These are phyloP conservation scores for Anarrhichthys ocellatus DNA, from an alignment of 2,113 vertebrate genomes.

Conservation along the genomic window DNA sequence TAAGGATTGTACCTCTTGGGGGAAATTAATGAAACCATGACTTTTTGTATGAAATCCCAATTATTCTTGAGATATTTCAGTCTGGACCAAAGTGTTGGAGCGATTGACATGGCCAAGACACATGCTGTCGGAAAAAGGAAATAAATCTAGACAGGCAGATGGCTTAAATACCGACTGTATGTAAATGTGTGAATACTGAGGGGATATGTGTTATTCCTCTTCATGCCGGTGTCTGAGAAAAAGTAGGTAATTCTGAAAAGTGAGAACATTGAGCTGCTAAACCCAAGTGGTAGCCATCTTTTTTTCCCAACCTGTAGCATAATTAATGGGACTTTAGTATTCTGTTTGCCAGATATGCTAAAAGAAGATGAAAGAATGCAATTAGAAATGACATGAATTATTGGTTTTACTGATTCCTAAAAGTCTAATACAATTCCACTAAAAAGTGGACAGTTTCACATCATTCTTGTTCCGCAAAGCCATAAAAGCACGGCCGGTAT, in stretches of 20 bases:
- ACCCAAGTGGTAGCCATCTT: background rate
- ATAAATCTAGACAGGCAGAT: background rate
- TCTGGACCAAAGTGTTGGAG: background rate
- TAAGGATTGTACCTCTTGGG: background rate
- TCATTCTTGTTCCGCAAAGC: background rate
- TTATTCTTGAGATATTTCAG: background rate
- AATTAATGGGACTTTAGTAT: slow-evolving; percentile 4
- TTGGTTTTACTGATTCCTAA: background rate
- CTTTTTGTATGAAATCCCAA: background rate
- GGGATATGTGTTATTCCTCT: background rate
- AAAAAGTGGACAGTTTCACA: background rate
- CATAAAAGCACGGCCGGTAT: background rate
- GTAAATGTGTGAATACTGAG: background rate
- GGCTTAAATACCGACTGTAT: background rate
- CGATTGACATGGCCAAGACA: no score
- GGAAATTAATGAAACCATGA: background rate
- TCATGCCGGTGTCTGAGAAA: background rate
- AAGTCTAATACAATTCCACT: background rate
- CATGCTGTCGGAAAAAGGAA: background rate
- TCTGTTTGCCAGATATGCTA: background rate
- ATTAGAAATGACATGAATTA: background rate
- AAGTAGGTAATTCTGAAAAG: background rate
- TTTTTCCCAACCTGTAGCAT: background rate
- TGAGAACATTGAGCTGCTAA: background rate
- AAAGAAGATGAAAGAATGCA: background rate